Percentiles rank a stretch among this genome's conserved stretches.
Conservation (phyloP, 2,113 vertebrate genomes). For the Centropus bengalensis region DNA sequence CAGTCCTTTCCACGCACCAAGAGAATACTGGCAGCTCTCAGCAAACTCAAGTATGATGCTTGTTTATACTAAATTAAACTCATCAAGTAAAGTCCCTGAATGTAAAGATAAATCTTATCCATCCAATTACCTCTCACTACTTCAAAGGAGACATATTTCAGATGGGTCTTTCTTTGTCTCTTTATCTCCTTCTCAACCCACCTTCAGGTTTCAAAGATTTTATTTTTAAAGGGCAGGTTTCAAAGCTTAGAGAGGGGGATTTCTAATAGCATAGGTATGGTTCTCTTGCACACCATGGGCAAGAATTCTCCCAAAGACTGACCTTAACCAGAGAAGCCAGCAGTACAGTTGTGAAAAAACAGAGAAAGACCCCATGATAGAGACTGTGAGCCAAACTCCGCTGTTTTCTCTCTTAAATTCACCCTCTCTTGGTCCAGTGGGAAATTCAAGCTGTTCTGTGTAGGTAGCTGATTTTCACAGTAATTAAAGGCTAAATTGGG, state of each 20-base stretch:
- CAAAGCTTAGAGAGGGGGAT: not conserved
- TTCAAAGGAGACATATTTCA: not conserved
- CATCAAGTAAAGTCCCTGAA: not conserved
- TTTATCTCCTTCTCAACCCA: not conserved
- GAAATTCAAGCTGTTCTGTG: not conserved
- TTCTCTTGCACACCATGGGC: not conserved
- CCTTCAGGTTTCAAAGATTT: not conserved
- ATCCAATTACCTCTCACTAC: not conserved
- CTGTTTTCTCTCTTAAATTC: not conserved
- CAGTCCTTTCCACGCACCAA: not conserved
- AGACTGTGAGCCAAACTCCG: not conserved
- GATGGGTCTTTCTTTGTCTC: not conserved
- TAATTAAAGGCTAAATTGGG: not conserved
- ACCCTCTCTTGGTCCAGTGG: not conserved
- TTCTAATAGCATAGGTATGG: not conserved
- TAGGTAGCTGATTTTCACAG: not conserved
- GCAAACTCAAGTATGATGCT: not conserved
- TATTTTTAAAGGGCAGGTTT: not conserved
- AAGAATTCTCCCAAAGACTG: not conserved
- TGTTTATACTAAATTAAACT: not conserved
- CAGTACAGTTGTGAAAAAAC: not conserved
- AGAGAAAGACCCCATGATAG: not conserved
- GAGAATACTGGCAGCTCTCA: slow-evolving; percentile 17
- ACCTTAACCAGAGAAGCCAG: not conserved
- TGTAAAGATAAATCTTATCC: not conserved